phyloP scores from a whole-genome alignment of 1,140 invertebrate species.

The Aphelinus atriplicis region DNA sequence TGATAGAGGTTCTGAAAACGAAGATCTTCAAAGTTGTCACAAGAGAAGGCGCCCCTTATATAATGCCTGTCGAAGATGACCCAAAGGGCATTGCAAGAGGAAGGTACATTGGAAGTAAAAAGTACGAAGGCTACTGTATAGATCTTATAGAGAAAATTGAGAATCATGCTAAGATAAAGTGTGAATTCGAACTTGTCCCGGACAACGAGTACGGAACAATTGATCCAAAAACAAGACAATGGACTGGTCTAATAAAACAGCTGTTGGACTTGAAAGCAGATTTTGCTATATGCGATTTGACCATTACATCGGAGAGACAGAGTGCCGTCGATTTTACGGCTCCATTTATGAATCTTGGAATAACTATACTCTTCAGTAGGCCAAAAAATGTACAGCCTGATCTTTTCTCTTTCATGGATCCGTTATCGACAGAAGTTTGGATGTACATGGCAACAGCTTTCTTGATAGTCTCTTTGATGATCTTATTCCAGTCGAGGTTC shows the following conservation, averaged over 20 bases:
- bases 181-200: conserved; percentile 73
- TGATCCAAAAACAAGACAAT: conserved; percentile 74
- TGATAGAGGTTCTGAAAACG: conserved; percentile 58
- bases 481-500: conserved; percentile 85
- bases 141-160: conserved; percentile 81
- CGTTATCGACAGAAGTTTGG: conserved; percentile 91
- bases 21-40: conserved; percentile 64
- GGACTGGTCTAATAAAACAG: conserved; percentile 87
- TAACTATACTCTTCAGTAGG: conserved; percentile 82
- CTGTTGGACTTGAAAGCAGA: conserved; percentile 85
- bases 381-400: conserved; percentile 75
- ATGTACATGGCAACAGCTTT: conserved; percentile 90
- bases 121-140: conserved; percentile 82
- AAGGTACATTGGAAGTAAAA: conserved; percentile 67
- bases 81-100: conserved; percentile 65
- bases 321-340: conserved; percentile 88
- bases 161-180: conserved; percentile 78
- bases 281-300: conserved; percentile 90
- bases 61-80: conserved; percentile 66
- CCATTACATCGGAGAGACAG: conserved; percentile 87
- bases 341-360: conserved; percentile 89
- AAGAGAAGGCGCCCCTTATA: conserved; percentile 76
- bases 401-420: conserved; percentile 87
- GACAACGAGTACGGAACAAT: conserved; percentile 78
- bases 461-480: conserved; percentile 82